Evolutionary conservation across 2,113 vertebrate genomes (phyloP).

Genomic region (Paradoxurus hermaphroditus): DNA sequence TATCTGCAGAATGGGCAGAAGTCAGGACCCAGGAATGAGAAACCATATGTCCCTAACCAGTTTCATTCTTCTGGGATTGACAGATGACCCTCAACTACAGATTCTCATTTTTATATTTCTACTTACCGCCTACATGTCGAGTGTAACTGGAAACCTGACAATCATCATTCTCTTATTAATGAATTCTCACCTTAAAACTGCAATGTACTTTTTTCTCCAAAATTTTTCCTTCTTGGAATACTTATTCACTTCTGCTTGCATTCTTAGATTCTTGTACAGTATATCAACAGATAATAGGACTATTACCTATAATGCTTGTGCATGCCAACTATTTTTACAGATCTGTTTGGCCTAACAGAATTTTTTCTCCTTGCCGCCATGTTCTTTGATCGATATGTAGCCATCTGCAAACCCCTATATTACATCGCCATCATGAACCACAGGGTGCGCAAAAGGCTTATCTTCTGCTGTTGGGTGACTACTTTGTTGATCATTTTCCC

Average conservation of each 20-base stretch:
- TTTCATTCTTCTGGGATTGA: too few relatives aligned
- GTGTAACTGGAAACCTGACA: too few relatives aligned
- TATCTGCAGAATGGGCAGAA: too few relatives aligned
- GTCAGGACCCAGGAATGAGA: too few relatives aligned
- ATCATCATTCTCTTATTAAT: too few relatives aligned
- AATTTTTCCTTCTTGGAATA: slow-evolving; percentile 40
- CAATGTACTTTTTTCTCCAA: background rate
- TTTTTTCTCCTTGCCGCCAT: slow-evolving; percentile 21
- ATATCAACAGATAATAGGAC: background rate
- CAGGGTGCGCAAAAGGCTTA: background rate
- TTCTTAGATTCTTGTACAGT: background rate
- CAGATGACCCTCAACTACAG: too few relatives aligned
- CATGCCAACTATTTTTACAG: background rate
- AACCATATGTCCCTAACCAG: too few relatives aligned
- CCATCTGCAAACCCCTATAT: background rate
- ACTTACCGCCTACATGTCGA: too few relatives aligned
- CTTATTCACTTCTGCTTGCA: background rate
- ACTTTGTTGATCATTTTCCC: background rate
- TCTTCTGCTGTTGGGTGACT: background rate
- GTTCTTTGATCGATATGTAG: background rate
- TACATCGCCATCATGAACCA: background rate
- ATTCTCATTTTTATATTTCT: too few relatives aligned
- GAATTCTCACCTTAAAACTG: too few relatives aligned
- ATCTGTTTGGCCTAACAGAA: background rate
- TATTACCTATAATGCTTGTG: background rate